A percentile compares a stretch with the other conserved stretches of the same genome.
Evolutionary conservation across 2,888 invertebrate genomes (phyloP).

Genomic region (Dryococelus australis): DNA sequence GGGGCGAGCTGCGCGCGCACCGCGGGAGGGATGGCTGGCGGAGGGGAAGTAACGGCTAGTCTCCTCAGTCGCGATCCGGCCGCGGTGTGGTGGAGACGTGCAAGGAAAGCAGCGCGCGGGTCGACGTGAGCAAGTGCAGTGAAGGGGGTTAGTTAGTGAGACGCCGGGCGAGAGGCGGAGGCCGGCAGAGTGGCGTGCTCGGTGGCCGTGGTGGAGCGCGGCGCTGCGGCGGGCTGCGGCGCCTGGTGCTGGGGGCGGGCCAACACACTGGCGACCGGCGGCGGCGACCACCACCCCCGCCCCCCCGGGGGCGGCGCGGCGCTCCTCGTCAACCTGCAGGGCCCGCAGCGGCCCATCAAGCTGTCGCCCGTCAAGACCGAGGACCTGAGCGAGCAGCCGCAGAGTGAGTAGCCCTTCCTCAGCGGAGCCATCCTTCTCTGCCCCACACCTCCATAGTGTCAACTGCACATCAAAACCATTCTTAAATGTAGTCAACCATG

Average conservation of each 20-base stretch:
- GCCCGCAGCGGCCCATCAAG: slow-evolving; percentile 57
- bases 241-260: slow-evolving; percentile 44
- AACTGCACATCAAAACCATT: neutral
- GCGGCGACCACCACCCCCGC: slow-evolving; percentile 49
- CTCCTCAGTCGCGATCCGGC: slow-evolving; percentile 29
- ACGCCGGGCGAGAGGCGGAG: slow-evolving; percentile 26
- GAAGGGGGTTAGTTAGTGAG: slow-evolving; percentile 35
- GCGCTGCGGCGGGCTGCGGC: slow-evolving; percentile 39
- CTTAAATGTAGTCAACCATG: too few relatives aligned
- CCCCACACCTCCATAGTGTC: neutral
- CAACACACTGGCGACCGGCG: slow-evolving; percentile 44
- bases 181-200: slow-evolving; percentile 25
- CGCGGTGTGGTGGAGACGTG: slow-evolving; percentile 36
- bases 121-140: slow-evolving; percentile 34
- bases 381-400: slow-evolving; percentile 61
- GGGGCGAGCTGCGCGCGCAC: neutral
- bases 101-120: slow-evolving; percentile 38
- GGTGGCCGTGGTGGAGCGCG: slow-evolving; percentile 27
- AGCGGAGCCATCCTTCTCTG: neutral
- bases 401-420: slow-evolving; percentile 56
- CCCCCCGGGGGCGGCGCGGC: slow-evolving; percentile 52
- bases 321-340: slow-evolving; percentile 53
- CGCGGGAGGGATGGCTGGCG: neutral
- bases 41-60: slow-evolving; percentile 28
- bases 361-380: slow-evolving; percentile 63